Base-by-base conservation (phyloP, 2,888 invertebrate genomes). In the Callyntrura guangdongensis region DNA sequence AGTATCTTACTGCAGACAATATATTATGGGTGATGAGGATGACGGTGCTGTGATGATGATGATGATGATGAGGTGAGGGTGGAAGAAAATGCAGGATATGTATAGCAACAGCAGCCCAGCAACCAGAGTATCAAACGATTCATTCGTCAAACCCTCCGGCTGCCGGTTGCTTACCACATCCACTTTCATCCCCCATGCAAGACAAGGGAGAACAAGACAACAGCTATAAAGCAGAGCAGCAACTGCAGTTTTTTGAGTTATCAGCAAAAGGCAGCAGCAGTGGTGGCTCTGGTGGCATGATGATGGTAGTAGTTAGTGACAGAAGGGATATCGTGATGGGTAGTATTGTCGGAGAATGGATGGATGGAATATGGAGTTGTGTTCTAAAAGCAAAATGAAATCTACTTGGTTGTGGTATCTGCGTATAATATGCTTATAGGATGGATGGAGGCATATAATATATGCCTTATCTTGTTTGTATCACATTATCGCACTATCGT, bases 51-150 rank as follows among this genome's bases (percentile, higher is more conserved):
- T 14, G 67, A 67, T 25, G 69, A 25, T 1, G 69, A 72, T n/a
- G 69, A 72, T 72, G 45, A 72, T 72, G 36, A 72, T 36, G 45
- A 45, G 45, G 27, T 61, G 81, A 61, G 84, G 72, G 84, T 27
- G 69, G 27, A 79, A 17, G 56, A 74, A 86, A 77, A 81, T 86
- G 67, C 84, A 90, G 89, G 89, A 90, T 85, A 85, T 79, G 89
- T 85, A 27, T 81, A 83, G 81, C 59, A 17, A 36, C 22, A 59
- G 22, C 25, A 6, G 12, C 45, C 0, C n/a, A 59, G n/a, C 11
- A 27, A 81, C 45, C 45, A 72, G 17, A 9, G 45, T 8, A 45
- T 17, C 17, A 61, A 59, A 49, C 79, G 67, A 90, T 90, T 90
- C 85, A 79, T 85, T 85, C 69, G 67, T 59, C 56, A 84, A 85